These are phyloP conservation scores for Carassius carassius DNA, from an alignment of 2,113 vertebrate genomes.

Conservation along the genomic window DNA sequence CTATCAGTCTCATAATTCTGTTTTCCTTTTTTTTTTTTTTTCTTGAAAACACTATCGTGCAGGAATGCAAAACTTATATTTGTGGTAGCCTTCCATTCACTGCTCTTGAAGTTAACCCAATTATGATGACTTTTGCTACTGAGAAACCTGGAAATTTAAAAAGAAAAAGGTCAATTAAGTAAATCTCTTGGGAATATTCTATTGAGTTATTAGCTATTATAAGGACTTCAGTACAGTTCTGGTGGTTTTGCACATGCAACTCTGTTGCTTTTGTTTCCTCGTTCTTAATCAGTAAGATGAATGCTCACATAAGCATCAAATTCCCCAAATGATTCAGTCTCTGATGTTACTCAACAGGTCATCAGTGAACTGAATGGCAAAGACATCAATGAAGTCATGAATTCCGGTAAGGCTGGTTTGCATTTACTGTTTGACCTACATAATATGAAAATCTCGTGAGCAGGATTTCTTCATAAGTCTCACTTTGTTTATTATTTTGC, in stretches of 20 bases:
- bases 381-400: conserved; percentile 72
- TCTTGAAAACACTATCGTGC: no score
- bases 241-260: neutral
- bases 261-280: neutral
- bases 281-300: neutral
- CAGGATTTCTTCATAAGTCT: neutral
- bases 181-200: neutral
- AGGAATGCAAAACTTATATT: no score
- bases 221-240: neutral
- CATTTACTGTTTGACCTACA: neutral
- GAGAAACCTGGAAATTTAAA: no score
- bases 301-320: neutral
- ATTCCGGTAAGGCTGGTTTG: conserved; percentile 62
- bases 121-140: no score
- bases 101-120: no score
- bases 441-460: neutral
- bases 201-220: neutral
- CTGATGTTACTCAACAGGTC: conserved; percentile 64
- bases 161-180: neutral
- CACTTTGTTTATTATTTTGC: neutral
- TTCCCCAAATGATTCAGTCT: neutral
- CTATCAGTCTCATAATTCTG: no score
- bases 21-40: no score
- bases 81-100: no score
- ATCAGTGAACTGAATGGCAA: conserved; percentile 80